Conservation (phyloP, 2,113 vertebrate species). For the Alouatta palliata region DNA sequence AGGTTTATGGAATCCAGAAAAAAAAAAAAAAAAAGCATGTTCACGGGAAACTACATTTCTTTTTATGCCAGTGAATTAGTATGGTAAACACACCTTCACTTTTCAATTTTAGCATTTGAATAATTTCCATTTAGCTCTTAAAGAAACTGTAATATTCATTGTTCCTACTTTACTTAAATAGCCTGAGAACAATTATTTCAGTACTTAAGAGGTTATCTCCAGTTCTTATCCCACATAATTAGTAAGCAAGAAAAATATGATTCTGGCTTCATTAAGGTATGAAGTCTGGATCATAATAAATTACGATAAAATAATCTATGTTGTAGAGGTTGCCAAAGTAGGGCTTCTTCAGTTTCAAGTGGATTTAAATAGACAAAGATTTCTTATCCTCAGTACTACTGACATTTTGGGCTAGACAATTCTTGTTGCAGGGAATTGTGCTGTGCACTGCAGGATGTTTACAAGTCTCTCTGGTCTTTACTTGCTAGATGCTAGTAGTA, state of each 20-base stretch:
- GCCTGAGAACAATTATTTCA: background rate
- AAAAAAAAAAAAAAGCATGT: background rate
- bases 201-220: background rate
- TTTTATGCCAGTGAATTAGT: background rate
- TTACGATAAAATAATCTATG: background rate
- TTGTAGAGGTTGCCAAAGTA: background rate
- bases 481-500: background rate
- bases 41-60: slow-evolving; percentile 16
- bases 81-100: background rate
- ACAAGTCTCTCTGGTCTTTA: background rate
- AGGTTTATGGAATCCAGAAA: background rate
- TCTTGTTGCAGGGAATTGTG: background rate
- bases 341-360: slow-evolving; percentile 1
- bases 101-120: background rate
- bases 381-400: background rate
- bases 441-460: background rate
- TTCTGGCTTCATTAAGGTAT: background rate
- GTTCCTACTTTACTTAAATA: background rate
- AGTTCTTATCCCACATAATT: background rate
- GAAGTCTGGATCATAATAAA: background rate
- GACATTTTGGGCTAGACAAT: background rate
- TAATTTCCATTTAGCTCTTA: background rate
- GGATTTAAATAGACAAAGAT: background rate
- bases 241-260: background rate
- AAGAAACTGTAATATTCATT: background rate